phyloP scores from a whole-genome alignment of 2,797 vertebrate genomes.

The Fratercula arctica region DNA sequence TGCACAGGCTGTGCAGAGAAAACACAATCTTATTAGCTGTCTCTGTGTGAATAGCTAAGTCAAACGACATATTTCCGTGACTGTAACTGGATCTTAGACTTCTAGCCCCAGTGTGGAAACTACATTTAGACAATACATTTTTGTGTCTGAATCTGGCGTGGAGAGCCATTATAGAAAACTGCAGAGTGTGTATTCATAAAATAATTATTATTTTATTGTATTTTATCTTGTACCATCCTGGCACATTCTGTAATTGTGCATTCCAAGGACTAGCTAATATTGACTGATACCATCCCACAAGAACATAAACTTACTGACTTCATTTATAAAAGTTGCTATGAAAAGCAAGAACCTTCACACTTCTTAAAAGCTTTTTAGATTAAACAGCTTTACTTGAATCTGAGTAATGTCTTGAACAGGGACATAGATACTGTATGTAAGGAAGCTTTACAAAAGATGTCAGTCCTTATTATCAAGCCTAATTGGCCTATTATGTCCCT shows the following conservation, averaged over 20 bases:
- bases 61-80: background rate
- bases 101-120: background rate
- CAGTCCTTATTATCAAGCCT: background rate
- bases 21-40: background rate
- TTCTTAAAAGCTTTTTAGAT: background rate
- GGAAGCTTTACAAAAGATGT: background rate
- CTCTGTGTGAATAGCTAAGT: background rate
- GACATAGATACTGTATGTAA: background rate
- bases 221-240: background rate
- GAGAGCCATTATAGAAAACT: background rate
- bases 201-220: background rate
- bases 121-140: background rate
- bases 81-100: background rate
- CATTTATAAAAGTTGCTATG: background rate
- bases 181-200: background rate
- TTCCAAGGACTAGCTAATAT: background rate
- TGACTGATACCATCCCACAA: background rate
- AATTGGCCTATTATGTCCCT: background rate
- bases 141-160: background rate
- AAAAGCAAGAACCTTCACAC: background rate
- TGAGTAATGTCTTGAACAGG: background rate
- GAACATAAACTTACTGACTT: background rate
- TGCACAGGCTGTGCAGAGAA: background rate
- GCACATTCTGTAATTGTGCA: background rate
- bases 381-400: background rate